Percentiles rank a stretch among this genome's conserved stretches.
Conservation (phyloP, 2,888 invertebrate genomes). For the Cosmorhoe ocellata region DNA sequence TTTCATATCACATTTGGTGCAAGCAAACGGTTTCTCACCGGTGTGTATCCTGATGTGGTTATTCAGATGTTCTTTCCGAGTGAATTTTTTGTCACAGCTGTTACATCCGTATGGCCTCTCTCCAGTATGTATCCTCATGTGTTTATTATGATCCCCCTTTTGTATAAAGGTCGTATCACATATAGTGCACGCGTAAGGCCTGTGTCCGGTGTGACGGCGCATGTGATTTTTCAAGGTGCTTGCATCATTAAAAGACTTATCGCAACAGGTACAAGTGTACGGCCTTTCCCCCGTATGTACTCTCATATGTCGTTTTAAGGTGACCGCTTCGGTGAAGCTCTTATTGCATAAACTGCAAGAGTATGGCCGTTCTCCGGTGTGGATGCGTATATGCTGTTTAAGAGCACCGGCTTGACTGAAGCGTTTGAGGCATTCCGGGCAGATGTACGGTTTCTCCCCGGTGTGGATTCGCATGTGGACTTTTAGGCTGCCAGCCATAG, state of each 20-base stretch:
- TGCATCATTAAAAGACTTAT: not conserved
- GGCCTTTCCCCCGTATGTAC: conserved; percentile 2
- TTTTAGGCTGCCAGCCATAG: conserved; percentile 2
- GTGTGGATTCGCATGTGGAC: conserved; percentile 10
- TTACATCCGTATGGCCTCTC: conserved; percentile 1
- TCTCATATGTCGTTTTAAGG: not conserved
- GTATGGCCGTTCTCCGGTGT: conserved; percentile 1
- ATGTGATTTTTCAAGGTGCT: conserved; percentile 4
- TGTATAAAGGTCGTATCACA: not conserved
- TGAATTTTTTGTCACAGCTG: not conserved
- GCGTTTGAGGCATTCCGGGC: conserved; percentile 1
- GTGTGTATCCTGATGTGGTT: not conserved
- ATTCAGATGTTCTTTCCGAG: conserved; percentile 1
- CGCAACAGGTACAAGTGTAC: not conserved
- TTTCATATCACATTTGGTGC: not conserved
- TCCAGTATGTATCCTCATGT: conserved; percentile 5
- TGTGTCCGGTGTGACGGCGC: not conserved
- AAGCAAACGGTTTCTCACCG: not conserved
- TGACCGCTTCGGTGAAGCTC: conserved; percentile 1
- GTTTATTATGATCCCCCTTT: conserved; percentile 3
- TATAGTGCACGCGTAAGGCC: not conserved
- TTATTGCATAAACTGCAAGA: not conserved
- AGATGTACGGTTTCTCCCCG: conserved; percentile 5
- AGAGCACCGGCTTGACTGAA: conserved; percentile 10
- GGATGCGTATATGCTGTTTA: conserved; percentile 13